These are phyloP conservation scores for Molanna angustata DNA, from an alignment of 2,888 invertebrate genomes.

Conservation along the genomic window DNA sequence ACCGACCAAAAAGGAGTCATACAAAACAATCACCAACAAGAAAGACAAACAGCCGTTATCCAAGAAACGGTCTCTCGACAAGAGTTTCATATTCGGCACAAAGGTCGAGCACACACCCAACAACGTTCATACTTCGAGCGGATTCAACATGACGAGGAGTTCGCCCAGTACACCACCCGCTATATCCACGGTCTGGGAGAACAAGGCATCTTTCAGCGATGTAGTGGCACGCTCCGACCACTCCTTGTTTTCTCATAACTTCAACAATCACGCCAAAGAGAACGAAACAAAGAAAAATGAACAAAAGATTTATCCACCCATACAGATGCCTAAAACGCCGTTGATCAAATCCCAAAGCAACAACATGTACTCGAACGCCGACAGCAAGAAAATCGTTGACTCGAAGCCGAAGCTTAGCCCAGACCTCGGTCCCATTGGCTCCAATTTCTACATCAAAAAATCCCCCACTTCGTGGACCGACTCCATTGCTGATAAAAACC, in stretches of 20 bases:
- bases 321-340: background rate
- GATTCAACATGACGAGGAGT: conserved; percentile 31
- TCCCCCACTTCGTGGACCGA: conserved; percentile 25
- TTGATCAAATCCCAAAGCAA: background rate
- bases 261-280: conserved; percentile 22
- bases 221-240: conserved; percentile 56
- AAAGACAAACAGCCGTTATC: conserved; percentile 33
- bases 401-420: conserved; percentile 33
- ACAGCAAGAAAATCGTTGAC: conserved; percentile 23
- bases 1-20: conserved; percentile 30
- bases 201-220: conserved; percentile 57
- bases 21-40: conserved; percentile 28
- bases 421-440: conserved; percentile 47
- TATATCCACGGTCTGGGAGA: conserved; percentile 47
- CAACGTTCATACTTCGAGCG: conserved; percentile 20
- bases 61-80: conserved; percentile 36
- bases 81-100: conserved; percentile 32
- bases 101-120: conserved; percentile 33
- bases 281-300: conserved; percentile 17
- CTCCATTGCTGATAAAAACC: conserved; percentile 16
- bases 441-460: conserved; percentile 36
- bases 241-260: conserved; percentile 27
- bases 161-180: conserved; percentile 35
- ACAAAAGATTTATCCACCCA: conserved; percentile 10
- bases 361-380: conserved; percentile 6